phyloP scores from a whole-genome alignment of 1,140 invertebrate genomes.

The Phthorimaea operculella region DNA sequence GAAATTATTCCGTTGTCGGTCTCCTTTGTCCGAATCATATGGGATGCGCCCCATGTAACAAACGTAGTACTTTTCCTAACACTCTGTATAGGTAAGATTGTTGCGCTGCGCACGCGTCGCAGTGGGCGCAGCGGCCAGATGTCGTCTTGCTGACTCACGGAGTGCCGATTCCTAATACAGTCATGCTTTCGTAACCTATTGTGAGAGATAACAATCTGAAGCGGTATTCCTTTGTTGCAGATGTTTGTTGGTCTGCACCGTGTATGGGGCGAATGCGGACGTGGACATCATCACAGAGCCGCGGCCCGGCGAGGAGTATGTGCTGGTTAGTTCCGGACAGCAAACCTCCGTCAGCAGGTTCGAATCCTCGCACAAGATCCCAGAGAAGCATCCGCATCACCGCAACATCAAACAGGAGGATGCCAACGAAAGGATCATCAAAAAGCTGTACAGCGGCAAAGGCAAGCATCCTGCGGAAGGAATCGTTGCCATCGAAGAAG shows the following conservation, averaged over 20 bases:
- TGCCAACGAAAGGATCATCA: slow-evolving; percentile 38
- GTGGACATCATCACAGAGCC: slow-evolving; percentile 68
- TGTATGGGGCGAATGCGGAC: slow-evolving; percentile 43
- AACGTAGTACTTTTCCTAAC: no score
- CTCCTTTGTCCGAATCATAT: slow-evolving; percentile 19
- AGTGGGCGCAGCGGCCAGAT: slow-evolving; percentile 19
- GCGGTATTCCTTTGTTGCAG: slow-evolving; percentile 51
- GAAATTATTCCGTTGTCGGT: background rate
- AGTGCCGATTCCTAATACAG: slow-evolving; percentile 24
- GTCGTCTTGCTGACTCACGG: slow-evolving; percentile 41
- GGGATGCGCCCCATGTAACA: background rate
- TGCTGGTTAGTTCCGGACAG: slow-evolving; percentile 62
- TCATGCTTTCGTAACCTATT: slow-evolving; percentile 26
- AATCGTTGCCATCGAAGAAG: slow-evolving; percentile 61
- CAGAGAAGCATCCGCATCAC: slow-evolving; percentile 56
- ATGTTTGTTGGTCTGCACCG: slow-evolving; percentile 49
- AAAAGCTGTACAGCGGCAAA: slow-evolving; percentile 46
- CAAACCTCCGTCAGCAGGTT: slow-evolving; percentile 57
- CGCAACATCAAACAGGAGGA: slow-evolving; percentile 42
- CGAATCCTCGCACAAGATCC: slow-evolving; percentile 63
- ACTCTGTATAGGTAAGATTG: slow-evolving; percentile 6
- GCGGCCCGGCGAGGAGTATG: slow-evolving; percentile 67
- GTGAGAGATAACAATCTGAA: slow-evolving; percentile 19
- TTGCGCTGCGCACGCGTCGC: slow-evolving; percentile 14
- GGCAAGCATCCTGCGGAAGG: slow-evolving; percentile 47